Evolutionary conservation across 2,888 invertebrate species (phyloP).

Genomic region (Conomelus anceps): DNA sequence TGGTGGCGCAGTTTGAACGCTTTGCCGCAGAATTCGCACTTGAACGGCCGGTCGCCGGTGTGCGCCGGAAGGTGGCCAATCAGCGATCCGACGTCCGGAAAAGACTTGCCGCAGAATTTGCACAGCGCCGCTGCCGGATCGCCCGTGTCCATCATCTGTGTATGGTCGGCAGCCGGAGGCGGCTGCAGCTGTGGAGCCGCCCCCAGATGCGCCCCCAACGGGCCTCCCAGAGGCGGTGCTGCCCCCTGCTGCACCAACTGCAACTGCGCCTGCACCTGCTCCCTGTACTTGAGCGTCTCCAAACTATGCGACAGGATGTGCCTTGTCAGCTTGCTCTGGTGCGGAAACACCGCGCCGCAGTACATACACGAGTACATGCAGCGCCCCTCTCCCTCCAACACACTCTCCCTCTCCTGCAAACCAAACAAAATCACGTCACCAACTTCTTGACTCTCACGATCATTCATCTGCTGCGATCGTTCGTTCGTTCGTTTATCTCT

Average conservation of each 20-base stretch:
- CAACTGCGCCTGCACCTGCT: constrained; percentile 54
- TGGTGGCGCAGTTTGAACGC: constrained; percentile 87
- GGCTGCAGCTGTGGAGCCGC: constrained; percentile 43
- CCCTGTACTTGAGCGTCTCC: constrained; percentile 80
- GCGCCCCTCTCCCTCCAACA: constrained; percentile 41
- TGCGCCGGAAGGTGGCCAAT: constrained; percentile 83
- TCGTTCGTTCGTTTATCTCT: neutral
- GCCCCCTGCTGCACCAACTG: constrained; percentile 44
- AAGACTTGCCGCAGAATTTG: constrained; percentile 89
- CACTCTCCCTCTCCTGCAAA: constrained; percentile 77
- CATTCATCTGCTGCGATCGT: neutral
- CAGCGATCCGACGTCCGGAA: constrained; percentile 81
- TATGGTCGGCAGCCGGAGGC: constrained; percentile 45
- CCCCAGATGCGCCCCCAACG: no score
- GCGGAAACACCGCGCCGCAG: constrained; percentile 81
- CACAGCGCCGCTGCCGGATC: constrained; percentile 58
- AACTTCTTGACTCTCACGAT: constrained; percentile 34
- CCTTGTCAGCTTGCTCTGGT: constrained; percentile 84
- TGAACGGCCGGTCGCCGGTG: constrained; percentile 84
- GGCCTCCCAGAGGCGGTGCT: no score
- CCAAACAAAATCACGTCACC: constrained; percentile 39
- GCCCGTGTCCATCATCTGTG: constrained; percentile 43
- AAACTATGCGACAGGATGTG: constrained; percentile 77
- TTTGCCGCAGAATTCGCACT: constrained; percentile 90
- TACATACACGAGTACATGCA: constrained; percentile 70